These are phyloP conservation scores for Pampusana beccarii DNA, from an alignment of 2,113 vertebrate genomes.

Conservation along the genomic window DNA sequence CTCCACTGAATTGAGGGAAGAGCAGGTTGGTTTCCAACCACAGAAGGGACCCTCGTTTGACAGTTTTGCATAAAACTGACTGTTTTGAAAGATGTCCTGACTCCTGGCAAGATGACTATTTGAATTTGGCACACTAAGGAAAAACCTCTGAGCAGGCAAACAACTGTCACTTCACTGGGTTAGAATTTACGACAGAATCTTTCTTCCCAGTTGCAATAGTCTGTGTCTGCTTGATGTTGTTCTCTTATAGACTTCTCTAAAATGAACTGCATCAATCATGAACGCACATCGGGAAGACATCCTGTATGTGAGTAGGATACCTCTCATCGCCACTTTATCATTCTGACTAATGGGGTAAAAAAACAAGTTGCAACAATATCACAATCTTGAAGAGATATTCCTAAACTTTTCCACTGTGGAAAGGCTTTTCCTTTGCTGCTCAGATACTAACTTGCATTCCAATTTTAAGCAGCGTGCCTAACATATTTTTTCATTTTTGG, in stretches of 20 bases:
- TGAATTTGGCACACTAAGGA: neutral
- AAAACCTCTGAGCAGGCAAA: neutral
- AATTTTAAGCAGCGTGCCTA: neutral
- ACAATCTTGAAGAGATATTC: neutral
- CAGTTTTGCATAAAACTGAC: neutral
- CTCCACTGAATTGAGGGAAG: neutral
- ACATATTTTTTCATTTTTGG: neutral
- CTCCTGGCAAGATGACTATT: neutral
- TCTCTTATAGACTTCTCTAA: neutral
- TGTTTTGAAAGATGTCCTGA: neutral
- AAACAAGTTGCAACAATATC: neutral
- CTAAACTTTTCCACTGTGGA: neutral
- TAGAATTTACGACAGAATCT: neutral
- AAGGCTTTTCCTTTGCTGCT: neutral
- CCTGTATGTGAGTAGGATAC: neutral
- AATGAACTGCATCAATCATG: constrained; percentile 16
- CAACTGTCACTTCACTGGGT: neutral
- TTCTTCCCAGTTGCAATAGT: neutral
- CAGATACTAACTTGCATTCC: neutral
- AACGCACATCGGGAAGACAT: neutral
- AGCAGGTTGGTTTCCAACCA: neutral
- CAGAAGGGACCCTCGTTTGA: neutral
- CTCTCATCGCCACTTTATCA: neutral
- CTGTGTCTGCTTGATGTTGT: neutral
- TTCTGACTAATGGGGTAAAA: constrained; percentile 11